Evolutionary conservation across 2,113 vertebrate species (phyloP), one percentile per base, ranked within the genome.

Genomic region (Gobiocypris rarus): DNA sequence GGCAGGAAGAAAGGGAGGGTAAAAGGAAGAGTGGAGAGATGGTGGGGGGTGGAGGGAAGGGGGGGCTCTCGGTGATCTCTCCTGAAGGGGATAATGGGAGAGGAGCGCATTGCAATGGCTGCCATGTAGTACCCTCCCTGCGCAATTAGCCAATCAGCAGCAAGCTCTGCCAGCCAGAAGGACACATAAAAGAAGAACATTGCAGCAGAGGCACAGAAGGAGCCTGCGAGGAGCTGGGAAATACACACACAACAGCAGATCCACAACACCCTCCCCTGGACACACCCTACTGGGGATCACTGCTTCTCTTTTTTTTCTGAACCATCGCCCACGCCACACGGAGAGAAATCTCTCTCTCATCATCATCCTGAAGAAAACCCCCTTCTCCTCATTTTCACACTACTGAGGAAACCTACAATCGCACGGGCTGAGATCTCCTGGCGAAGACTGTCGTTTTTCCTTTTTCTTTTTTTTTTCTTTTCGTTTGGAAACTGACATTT

Each of bases 161-260:
- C 90, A 78, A 83, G 89, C 93, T 93, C 90, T 91, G 91, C 89
- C 92, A 93, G 93, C 90, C 93, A 94, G 94, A 92, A 93, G 93
- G 93, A 94, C 89, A 91, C 94, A 95, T 95, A 95, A 95, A 95
- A 94, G 94, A 94, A 94, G 94, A 94, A 94, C 93, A 95, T 95
- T 95, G 94, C 94, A 95, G 94, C 92, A 94, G 92, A 94, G 93
- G 92, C 93, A 94, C 93, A 94, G 93, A 95, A 94, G 94, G 92
- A 95, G 94, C 92, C 92, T 92, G 93, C 89, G 86, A 93, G 93
- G 91, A 94, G 93, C 92, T 91, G 92, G 94, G 93, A 94, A 94
- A 93, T 93, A 87, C 91, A 87, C 76, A 86, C 84, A 84, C 81
- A 82, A 91, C 92, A 93, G 92, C 90, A 86, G 90, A 93, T 93